phyloP scores from a whole-genome alignment of 2,113 vertebrate genomes.

The Thunnus thynnus region DNA sequence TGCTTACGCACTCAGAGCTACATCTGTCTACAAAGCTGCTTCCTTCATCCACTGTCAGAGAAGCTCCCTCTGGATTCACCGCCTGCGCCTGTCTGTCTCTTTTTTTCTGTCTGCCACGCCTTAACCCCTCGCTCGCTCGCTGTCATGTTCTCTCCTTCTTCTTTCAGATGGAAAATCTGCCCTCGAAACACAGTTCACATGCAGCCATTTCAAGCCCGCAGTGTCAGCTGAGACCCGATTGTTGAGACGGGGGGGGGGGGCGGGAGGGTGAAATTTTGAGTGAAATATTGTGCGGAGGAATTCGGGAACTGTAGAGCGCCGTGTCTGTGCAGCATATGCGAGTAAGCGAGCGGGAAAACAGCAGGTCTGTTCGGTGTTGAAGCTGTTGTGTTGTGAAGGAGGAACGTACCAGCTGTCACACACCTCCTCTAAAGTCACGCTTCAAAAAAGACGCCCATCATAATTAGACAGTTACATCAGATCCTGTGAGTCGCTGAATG shows the following conservation, averaged over 20 bases:
- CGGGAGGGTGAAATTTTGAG: constrained; percentile 18
- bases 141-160: neutral
- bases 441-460: constrained; percentile 41
- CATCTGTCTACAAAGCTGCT: constrained; percentile 65
- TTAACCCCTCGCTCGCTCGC: constrained; percentile 41
- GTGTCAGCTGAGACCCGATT: constrained; percentile 17
- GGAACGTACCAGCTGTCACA: constrained; percentile 55
- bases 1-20: constrained; percentile 55
- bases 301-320: neutral
- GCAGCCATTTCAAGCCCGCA: constrained; percentile 26
- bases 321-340: constrained; percentile 46
- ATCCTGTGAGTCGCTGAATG: constrained; percentile 44
- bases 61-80: constrained; percentile 57
- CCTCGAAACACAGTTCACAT: constrained; percentile 34
- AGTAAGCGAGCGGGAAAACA: constrained; percentile 33
- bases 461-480: constrained; percentile 58
- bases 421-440: constrained; percentile 66
- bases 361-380: constrained; percentile 13
- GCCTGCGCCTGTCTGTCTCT: constrained; percentile 43
- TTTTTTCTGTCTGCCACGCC: constrained; percentile 46
- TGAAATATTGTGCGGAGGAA: constrained; percentile 32
- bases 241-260: neutral
- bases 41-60: constrained; percentile 62
- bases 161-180: constrained; percentile 19
- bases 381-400: constrained; percentile 46